Base-by-base conservation (phyloP, 2,888 invertebrate genomes). In the Leucoma salicis region DNA sequence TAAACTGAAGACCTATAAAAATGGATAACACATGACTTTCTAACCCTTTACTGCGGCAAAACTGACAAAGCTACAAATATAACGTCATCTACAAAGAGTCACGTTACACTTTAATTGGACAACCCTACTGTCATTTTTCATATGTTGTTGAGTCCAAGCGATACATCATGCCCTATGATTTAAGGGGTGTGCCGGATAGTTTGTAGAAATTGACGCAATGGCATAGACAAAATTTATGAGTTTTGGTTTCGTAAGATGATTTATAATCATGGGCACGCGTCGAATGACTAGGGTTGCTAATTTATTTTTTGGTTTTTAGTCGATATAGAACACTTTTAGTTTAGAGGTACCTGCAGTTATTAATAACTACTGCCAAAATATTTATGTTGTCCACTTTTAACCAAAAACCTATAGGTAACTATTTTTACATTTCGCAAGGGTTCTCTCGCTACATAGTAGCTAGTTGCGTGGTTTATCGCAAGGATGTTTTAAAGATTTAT, bases 91-190 rank as follows among this genome's bases (percentile, higher is more conserved):
- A 58, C 53, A 52, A 46, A 50, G 73, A 66, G 57, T 86, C 77
- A 40, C 39, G 74, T 86, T 80, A 63, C 86, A 56, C 81, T 84
- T 79, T 86, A 86, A 86, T 86, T 86, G 82, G 80, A 61, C 62
- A 62, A 65, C 66, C 61, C 57, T 65, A 54, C 64, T 66, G 74
- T 67, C 61, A 79, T 82, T 76, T 81, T 78, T 82, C 77, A 76
- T 56, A 52, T 51, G 60, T 42, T 51, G 54, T 49, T 59, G 40
- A 55, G 46, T 51, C 46, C 47, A 39, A 46, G 47, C 53, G 52
- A 67, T 71, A 64, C 57, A 69, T 71, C 68, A 68, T 42, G 46
- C 42, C 8, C 27, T 55, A 63, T 74, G 75, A 78, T 69, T 56
- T 59, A 75, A 42, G 57, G 65, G 69, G 64, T 66, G 66, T 43